Conservation (phyloP, 2,113 vertebrate species). For the Gopherus evgoodei region DNA sequence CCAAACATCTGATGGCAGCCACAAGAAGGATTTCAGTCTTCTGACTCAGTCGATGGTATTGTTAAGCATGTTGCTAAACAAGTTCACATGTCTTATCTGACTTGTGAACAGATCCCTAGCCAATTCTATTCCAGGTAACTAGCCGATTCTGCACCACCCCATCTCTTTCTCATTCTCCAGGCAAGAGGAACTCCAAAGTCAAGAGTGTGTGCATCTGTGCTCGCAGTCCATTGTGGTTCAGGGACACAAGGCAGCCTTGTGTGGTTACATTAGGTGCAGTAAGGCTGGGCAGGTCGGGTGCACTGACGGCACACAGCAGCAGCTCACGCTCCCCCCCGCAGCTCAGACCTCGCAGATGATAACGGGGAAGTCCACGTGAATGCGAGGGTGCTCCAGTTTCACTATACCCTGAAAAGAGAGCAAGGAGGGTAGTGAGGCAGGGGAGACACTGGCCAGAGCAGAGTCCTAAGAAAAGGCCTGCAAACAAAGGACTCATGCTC, state of each 20-base stretch:
- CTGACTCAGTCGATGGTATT: constrained; percentile 49
- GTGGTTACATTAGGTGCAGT: not conserved
- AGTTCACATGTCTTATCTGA: constrained; percentile 39
- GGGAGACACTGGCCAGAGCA: not conserved
- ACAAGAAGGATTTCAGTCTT: constrained; percentile 57
- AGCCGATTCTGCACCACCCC: not conserved
- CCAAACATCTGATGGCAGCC: constrained; percentile 44
- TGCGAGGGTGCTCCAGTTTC: constrained; percentile 93
- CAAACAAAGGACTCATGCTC: not conserved
- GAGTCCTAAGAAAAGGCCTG: not conserved
- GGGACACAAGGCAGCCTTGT: not conserved
- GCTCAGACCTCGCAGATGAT: constrained; percentile 95
- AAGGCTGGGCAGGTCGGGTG: constrained; percentile 23
- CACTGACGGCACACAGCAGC: not conserved
- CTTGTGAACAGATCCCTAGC: not conserved
- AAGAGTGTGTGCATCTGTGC: rapidly evolving
- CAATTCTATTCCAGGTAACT: not conserved
- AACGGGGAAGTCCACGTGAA: constrained; percentile 97
- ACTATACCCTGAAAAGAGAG: constrained; percentile 89
- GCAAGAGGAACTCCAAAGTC: not conserved
- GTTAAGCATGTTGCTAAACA: constrained; percentile 46
- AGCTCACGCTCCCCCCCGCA: not conserved
- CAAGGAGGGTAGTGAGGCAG: not conserved
- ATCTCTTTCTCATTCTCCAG: not conserved
- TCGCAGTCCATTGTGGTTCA: constrained; percentile 47